phyloP scores from a whole-genome alignment of 2,888 invertebrate genomes.

The Anorthoa munda region DNA sequence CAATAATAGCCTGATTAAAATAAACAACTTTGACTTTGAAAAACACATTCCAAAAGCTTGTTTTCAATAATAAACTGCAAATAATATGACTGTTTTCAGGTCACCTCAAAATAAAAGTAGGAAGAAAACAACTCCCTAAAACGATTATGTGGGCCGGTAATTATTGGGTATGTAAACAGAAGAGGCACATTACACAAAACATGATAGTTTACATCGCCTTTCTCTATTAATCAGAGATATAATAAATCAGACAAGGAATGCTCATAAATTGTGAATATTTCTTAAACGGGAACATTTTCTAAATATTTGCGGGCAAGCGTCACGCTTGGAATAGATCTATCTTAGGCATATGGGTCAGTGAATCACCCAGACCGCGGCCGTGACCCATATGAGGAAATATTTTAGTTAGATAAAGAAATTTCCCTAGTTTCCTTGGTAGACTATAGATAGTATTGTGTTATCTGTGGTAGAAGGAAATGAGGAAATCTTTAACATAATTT shows the following conservation, averaged over 20 bases:
- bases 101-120: conserved; percentile 51
- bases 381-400: conserved; percentile 59
- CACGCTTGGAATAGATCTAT: conserved; percentile 51
- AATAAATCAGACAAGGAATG: conserved; percentile 60
- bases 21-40: conserved; percentile 36
- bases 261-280: conserved; percentile 54
- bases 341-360: conserved; percentile 51
- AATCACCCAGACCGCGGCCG: conserved; percentile 55
- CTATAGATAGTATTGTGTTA: too few species aligned
- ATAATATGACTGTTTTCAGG: conserved; percentile 8
- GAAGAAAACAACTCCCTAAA: conserved; percentile 52
- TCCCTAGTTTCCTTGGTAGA: conserved; percentile 24
- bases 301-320: conserved; percentile 52
- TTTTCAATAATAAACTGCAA: conserved; percentile 32
- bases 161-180: conserved; percentile 51
- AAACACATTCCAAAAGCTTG: conserved; percentile 23
- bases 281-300: conserved; percentile 49
- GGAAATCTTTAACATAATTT: conserved; percentile 5
- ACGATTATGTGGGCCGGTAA: conserved; percentile 47
- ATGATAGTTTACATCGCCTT: conserved; percentile 38
- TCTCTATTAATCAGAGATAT: conserved; percentile 38
- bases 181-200: conserved; percentile 32
- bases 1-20: conserved; percentile 16
- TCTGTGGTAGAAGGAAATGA: not conserved
- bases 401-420: conserved; percentile 31